phyloP scores from a whole-genome alignment of 2,888 invertebrate genomes.

The Lasioglossum villosulum region DNA sequence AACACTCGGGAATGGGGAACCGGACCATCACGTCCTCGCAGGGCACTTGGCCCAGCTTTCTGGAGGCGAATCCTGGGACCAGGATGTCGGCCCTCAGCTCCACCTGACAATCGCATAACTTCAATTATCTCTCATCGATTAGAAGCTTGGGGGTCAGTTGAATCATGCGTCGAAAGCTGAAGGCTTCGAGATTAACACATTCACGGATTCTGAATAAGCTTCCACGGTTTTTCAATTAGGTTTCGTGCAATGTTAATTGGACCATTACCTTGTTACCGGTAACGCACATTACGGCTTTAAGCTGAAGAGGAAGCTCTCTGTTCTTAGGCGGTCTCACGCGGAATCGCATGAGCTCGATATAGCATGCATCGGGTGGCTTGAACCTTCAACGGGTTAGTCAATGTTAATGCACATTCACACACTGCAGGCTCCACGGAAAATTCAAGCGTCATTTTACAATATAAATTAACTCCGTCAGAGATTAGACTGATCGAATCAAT shows the following conservation, averaged over 20 bases:
- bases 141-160: background rate
- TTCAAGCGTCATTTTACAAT: background rate
- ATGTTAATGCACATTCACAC: conserved; percentile 17
- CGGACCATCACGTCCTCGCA: conserved; percentile 98
- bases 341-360: conserved; percentile 98
- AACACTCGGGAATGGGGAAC: conserved; percentile 99
- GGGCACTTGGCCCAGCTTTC: conserved; percentile 97
- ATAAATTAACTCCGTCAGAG: background rate
- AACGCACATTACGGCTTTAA: conserved; percentile 95
- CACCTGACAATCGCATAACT: conserved; percentile 86
- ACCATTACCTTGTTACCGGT: conserved; percentile 91
- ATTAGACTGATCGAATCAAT: background rate
- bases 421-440: background rate
- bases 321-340: conserved; percentile 97
- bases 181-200: background rate
- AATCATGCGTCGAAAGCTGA: background rate
- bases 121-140: background rate
- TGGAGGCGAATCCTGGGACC: conserved; percentile 98
- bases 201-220: background rate
- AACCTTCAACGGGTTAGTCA: conserved; percentile 87
- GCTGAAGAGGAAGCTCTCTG: conserved; percentile 97
- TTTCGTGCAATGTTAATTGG: background rate
- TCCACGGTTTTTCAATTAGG: background rate
- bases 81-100: conserved; percentile 97
- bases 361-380: conserved; percentile 98